phyloP scores from a whole-genome alignment of 2,113 vertebrate genomes.

The Apodemus sylvaticus region DNA sequence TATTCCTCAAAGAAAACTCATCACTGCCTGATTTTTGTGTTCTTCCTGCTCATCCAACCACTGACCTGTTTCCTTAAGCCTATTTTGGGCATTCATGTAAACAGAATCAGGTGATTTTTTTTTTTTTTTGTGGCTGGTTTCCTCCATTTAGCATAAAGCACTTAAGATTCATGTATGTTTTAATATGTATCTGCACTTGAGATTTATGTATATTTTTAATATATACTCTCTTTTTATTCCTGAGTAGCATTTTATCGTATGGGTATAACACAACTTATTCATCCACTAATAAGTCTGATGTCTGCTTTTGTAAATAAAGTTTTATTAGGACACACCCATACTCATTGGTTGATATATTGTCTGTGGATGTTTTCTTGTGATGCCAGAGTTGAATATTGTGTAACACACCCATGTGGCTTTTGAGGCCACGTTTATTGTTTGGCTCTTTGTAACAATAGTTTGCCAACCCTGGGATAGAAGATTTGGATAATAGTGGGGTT shows the following conservation, averaged over 20 bases:
- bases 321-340: neutral
- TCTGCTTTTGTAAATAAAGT: slow-evolving; percentile 51
- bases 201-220: neutral
- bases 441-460: neutral
- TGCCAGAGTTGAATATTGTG: neutral
- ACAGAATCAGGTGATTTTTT: neutral
- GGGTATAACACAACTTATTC: neutral
- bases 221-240: slow-evolving; percentile 4
- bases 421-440: slow-evolving; percentile 4
- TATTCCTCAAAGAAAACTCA: neutral
- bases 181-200: neutral
- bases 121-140: neutral
- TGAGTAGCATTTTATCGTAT: neutral
- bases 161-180: neutral
- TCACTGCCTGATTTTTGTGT: neutral
- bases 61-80: neutral
- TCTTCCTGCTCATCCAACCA: neutral
- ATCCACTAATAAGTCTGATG: neutral
- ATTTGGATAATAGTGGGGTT: neutral
- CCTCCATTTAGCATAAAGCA: neutral
- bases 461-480: neutral
- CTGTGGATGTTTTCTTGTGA: neutral
- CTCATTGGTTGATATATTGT: neutral
- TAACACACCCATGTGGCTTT: neutral
- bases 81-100: neutral